Evolutionary conservation across 2,888 invertebrate species (phyloP), one percentile per base, ranked within the genome.

Genomic region (Drosophila affinis): DNA sequence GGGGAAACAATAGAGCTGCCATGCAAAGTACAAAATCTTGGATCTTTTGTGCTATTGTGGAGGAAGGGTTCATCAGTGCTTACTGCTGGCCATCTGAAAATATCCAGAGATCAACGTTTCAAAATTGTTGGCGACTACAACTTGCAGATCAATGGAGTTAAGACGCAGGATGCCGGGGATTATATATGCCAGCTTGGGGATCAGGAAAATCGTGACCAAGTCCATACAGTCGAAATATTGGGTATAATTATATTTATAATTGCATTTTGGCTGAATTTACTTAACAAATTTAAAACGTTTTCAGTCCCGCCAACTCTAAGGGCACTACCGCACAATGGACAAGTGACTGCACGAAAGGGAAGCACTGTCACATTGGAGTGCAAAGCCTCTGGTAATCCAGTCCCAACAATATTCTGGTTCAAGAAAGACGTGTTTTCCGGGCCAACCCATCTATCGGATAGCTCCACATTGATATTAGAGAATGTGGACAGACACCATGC

Each of bases 1-100:
- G 96, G 96, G 6, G 96, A 96, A 90, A 96, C 96, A 0, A 93
- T 96, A 56, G 94, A 95, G 54, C 92, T 96, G 65, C 96, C 96
- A 9, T 96, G 96, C 82, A 96, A 96, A 92, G 96, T 96, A 12
- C 96, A 96, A 90, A 95, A 96, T 91, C 93, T 96, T 81, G 92
- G 95, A 1, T 94, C 94, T 1, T 93, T 94, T 85, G 95, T 95
- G 51, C 91, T 95, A 53, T 92, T 95, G 48, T 95, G 95, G 95
- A 91, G 95, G 59, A 93, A 95, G 45, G 95, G 95, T 0, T 94
- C 95, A 0, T 94, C 95, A 0, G 95, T 95, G 9, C 92, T 95
- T 55, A 95, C 95, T 0, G 95, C 95, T 0, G 95, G 95, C 14
- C 94, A 94, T 78, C 93, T 95, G 46, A 95, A 95, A 94, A 95